Conservation (phyloP, 2,888 invertebrate species). For the Taenaris catops region DNA sequence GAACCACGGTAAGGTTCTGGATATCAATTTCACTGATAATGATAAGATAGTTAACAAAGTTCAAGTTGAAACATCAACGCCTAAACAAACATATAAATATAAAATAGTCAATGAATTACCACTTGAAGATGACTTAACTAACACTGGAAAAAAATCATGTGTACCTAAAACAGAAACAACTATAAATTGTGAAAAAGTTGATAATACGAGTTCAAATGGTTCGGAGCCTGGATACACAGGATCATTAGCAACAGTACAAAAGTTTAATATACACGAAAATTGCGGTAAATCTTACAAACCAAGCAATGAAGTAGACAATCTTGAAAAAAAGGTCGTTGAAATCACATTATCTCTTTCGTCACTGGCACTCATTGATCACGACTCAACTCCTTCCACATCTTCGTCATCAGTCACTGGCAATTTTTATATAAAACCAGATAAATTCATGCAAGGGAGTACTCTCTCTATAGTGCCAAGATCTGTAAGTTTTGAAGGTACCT, state of each 20-base stretch:
- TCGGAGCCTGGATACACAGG: conserved; percentile 54
- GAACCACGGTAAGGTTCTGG: too few relatives aligned
- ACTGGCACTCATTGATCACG: too few relatives aligned
- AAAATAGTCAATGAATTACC: conserved; percentile 11
- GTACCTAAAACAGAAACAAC: conserved; percentile 5
- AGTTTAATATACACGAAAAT: conserved; percentile 34
- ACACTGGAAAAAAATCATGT: conserved; percentile 19
- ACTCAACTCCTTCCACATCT: too few relatives aligned
- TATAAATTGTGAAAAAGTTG: conserved; percentile 4
- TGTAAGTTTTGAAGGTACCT: conserved; percentile 34
- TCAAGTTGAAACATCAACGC: conserved; percentile 42
- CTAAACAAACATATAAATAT: conserved; percentile 32
- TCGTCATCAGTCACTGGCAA: too few relatives aligned
- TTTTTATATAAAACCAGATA: too few relatives aligned
- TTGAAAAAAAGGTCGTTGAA: conserved; percentile 2
- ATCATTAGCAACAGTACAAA: conserved; percentile 37
- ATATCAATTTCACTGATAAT: too few relatives aligned
- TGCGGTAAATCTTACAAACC: conserved; percentile 17
- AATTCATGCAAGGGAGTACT: conserved; percentile 54
- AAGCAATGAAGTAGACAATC: conserved; percentile 20
- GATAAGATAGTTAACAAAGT: conserved; percentile 34
- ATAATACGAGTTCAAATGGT: conserved; percentile 38
- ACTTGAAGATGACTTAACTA: background rate
- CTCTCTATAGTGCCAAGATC: conserved; percentile 40
- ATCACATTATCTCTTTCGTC: conserved; percentile 43